Evolutionary conservation across 1,140 invertebrate genomes (phyloP), one percentile per base, ranked within the genome.

Genomic region (Drosophila ironensis): DNA sequence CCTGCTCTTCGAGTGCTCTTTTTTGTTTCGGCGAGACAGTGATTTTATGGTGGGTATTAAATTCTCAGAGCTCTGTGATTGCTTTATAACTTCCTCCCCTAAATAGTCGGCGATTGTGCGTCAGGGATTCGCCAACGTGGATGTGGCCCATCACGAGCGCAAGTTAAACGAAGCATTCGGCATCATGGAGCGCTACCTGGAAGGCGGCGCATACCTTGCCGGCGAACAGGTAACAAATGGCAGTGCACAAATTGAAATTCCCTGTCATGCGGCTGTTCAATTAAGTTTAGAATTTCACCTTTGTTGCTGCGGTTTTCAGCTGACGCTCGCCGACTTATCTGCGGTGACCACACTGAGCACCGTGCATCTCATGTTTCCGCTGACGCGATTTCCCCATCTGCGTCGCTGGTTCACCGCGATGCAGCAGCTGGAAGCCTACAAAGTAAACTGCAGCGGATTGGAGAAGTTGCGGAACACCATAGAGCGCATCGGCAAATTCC

Each of bases 311-410:
- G 27, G 47, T 50, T 61, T 69, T 59, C 20, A 89, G 88, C 57
- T 89, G 47, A 88, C 88, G 44, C 77, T 89, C 25, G 88, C 88
- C 41, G 88, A 89, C 71, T 28, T 89, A 41, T 89, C 87, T 40
- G 76, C 88, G 46, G 73, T 88, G 50, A 88, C 86, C 82, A 89
- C 88, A 88, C 11, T 88, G 59, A 89, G 88, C 44, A 89, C 88
- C 11, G 88, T 89, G 48, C 69, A 88, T 81, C 84, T 89, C 71
- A 87, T 89, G 73, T 89, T 89, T 89, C 84, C 80, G 16, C 68
- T 89, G 37, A 30, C 48, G 9, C 66, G 76, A 11, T 89, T 84
- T 78, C 88, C 88, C 30, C 70, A 45, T 12, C 38, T 89, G 38
- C 59, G 57, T 14, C 48, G 46, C 28, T 89, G 88, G 88, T 78